A percentile compares a stretch with the other conserved stretches of the same genome.
phyloP scores from a whole-genome alignment of 2,797 vertebrate genomes.

The Tiaroga cobitis region DNA sequence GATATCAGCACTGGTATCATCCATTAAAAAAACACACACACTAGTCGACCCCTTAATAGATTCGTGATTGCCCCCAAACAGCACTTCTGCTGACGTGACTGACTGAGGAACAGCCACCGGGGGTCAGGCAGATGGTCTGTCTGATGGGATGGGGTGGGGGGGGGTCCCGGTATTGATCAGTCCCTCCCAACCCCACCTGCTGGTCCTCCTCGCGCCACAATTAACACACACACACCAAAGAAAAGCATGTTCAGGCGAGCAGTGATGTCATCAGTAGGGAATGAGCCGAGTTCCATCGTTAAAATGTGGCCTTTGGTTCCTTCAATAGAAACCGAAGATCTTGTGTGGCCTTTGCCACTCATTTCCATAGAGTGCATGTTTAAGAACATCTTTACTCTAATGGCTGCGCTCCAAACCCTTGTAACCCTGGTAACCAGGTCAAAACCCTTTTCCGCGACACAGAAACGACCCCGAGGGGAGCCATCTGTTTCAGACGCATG shows the following conservation, averaged over 20 bases:
- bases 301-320: constrained; percentile 23
- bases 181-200: constrained; percentile 79
- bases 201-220: constrained; percentile 44
- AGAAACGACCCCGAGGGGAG: no score
- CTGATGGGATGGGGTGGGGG: constrained; percentile 66
- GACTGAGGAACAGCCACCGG: constrained; percentile 20
- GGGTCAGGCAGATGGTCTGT: constrained; percentile 81
- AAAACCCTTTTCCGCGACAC: constrained; percentile 32
- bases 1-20: not conserved
- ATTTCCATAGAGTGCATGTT: constrained; percentile 27
- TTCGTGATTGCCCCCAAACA: not conserved
- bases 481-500: constrained; percentile 27
- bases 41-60: not conserved
- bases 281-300: constrained; percentile 11
- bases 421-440: constrained; percentile 33
- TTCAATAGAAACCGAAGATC: constrained; percentile 27
- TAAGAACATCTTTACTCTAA: constrained; percentile 38
- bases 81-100: constrained; percentile 21
- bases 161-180: constrained; percentile 66
- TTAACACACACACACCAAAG: not conserved
- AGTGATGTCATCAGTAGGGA: constrained; percentile 25
- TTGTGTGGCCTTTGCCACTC: constrained; percentile 28
- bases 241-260: not conserved
- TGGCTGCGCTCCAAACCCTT: constrained; percentile 14
- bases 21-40: not conserved